These are phyloP conservation scores for Folsomia manolachei DNA, from an alignment of 2,888 invertebrate species.

Conservation along the genomic window DNA sequence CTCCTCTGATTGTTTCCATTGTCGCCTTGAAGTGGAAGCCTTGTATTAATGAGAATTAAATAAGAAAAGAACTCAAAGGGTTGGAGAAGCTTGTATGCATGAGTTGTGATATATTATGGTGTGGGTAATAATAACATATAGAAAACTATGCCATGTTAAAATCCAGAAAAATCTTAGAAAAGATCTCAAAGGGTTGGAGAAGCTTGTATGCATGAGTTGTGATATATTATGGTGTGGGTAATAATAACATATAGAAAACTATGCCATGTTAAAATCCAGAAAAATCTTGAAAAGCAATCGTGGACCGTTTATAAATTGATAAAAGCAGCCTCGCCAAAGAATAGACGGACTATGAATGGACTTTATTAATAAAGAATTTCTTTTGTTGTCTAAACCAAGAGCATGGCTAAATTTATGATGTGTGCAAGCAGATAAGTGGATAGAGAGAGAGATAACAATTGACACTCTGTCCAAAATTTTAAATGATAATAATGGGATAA, in stretches of 20 bases:
- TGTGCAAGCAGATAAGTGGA: not conserved
- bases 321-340: not conserved
- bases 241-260: no score
- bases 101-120: not conserved
- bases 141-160: not conserved
- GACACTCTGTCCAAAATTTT: not conserved
- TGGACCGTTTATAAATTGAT: constrained; percentile 7
- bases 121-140: not conserved
- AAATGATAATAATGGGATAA: not conserved
- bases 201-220: not conserved
- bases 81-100: constrained; percentile 9
- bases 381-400: not conserved
- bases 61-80: no score
- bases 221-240: not conserved
- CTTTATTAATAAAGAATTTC: constrained; percentile 8
- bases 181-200: constrained; percentile 29
- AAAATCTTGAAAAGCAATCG: not conserved
- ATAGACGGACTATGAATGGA: not conserved
- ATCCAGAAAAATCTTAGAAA: not conserved
- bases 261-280: not conserved
- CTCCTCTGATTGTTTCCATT: constrained; percentile 37
- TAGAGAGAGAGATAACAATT: not conserved
- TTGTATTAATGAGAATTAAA: constrained; percentile 17
- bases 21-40: not conserved
- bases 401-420: not conserved